These are phyloP conservation scores for Drosophila kanekoi DNA, from an alignment of 2,888 invertebrate genomes.

Conservation along the genomic window DNA sequence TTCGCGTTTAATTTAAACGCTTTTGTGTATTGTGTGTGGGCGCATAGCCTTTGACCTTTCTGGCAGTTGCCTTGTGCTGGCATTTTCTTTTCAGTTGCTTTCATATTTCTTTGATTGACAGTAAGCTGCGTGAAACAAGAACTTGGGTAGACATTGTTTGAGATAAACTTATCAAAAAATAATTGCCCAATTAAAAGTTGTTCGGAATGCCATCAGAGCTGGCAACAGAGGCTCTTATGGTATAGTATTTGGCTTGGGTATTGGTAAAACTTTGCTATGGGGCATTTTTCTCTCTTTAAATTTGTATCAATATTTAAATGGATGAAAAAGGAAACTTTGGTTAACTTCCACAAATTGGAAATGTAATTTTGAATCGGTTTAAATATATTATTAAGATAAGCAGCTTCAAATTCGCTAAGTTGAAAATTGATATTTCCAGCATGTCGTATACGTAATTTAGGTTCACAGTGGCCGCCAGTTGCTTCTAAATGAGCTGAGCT, in stretches of 20 bases:
- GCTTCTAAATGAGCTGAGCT: conserved; percentile 17
- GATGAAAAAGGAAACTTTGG: no score
- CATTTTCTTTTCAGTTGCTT: neutral
- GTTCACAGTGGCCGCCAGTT: conserved; percentile 45
- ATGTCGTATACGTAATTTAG: conserved; percentile 62
- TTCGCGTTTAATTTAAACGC: conserved; percentile 20
- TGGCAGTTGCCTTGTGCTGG: neutral
- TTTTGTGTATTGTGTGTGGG: neutral
- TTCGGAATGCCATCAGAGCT: conserved; percentile 14
- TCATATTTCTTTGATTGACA: conserved; percentile 47
- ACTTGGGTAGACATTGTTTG: neutral
- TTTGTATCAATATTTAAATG: no score
- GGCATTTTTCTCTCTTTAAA: no score
- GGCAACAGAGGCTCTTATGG: neutral
- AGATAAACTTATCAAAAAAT: conserved; percentile 11
- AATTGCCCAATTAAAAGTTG: conserved; percentile 38
- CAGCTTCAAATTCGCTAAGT: conserved; percentile 1
- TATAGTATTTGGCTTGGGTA: neutral
- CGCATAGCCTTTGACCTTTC: conserved; percentile 44
- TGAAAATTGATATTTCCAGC: conserved; percentile 13
- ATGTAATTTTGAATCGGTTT: no score
- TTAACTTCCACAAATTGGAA: no score
- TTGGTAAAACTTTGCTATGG: neutral
- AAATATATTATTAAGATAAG: neutral
- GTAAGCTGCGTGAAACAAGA: conserved; percentile 15